phyloP scores from a whole-genome alignment of 2,113 vertebrate genomes.

The Charina bottae region DNA sequence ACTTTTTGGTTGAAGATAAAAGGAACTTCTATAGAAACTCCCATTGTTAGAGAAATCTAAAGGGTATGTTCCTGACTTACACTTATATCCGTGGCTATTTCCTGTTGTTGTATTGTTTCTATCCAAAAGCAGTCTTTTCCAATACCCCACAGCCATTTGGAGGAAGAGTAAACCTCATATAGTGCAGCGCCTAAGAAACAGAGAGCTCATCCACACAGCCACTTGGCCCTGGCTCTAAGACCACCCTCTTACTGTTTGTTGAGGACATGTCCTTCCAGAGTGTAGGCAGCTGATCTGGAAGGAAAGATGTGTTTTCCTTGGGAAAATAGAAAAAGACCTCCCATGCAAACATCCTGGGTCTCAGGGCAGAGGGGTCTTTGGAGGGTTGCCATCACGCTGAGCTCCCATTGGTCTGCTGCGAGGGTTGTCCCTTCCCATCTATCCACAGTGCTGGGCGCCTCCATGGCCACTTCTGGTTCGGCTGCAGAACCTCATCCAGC shows the following conservation, averaged over 20 bases:
- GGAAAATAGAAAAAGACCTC: neutral
- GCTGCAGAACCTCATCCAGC: neutral
- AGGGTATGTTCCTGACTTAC: neutral
- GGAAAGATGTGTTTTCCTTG: neutral
- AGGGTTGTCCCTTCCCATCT: neutral
- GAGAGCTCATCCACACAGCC: neutral
- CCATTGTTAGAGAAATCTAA: neutral
- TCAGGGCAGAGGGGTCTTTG: neutral
- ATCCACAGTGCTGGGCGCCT: neutral
- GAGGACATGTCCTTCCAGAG: neutral
- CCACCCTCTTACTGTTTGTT: neutral
- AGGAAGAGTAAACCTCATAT: neutral
- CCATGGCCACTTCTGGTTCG: neutral
- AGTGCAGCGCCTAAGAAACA: neutral
- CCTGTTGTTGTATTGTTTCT: neutral
- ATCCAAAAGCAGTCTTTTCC: neutral
- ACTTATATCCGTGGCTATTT: neutral
- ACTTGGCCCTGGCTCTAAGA: neutral
- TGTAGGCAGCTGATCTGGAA: neutral
- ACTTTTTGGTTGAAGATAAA: neutral
- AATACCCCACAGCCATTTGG: neutral
- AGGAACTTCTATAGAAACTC: neutral
- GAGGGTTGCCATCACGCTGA: neutral
- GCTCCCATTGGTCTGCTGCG: neutral
- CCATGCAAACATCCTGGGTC: neutral